Evolutionary conservation across 2,113 vertebrate species (phyloP).

Genomic region (Dissostichus mawsoni): DNA sequence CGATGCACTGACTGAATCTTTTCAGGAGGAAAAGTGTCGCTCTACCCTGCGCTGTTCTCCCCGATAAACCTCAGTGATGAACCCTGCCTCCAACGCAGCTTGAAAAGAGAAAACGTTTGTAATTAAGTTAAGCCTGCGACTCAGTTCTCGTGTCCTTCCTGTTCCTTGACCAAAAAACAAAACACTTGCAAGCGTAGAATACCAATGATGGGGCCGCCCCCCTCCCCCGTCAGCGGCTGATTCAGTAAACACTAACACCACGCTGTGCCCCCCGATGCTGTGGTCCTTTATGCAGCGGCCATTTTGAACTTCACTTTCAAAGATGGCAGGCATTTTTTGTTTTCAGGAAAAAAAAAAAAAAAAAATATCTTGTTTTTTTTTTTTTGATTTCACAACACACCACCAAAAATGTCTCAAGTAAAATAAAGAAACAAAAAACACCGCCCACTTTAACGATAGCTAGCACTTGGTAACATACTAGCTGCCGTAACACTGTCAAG

Average conservation of each 20-base stretch:
- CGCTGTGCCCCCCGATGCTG: slow-evolving; percentile 86
- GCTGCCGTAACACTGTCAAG: slow-evolving; percentile 95
- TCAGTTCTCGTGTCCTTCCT: slow-evolving; percentile 96
- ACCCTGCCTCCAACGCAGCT: slow-evolving; percentile 98
- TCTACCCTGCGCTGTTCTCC: slow-evolving; percentile 75
- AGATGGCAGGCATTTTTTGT: slow-evolving; percentile 95
- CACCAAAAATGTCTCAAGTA: slow-evolving; percentile 82
- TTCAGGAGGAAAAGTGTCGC: slow-evolving; percentile 79
- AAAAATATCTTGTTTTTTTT: slow-evolving; percentile 37
- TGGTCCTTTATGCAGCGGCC: slow-evolving; percentile 91
- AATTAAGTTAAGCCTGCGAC: slow-evolving; percentile 99
- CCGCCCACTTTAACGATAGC: slow-evolving; percentile 90
- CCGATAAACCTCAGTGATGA: slow-evolving; percentile 90
- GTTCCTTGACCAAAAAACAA: slow-evolving; percentile 99
- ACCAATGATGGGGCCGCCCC: slow-evolving; percentile 84
- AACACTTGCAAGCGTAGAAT: slow-evolving; percentile 99
- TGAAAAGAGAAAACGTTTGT: slow-evolving; percentile 98
- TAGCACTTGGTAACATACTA: slow-evolving; percentile 91
- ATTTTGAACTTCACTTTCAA: slow-evolving; percentile 93
- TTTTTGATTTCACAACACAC: slow-evolving; percentile 83
- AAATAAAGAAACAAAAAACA: slow-evolving; percentile 85
- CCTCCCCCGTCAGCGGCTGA: slow-evolving; percentile 1
- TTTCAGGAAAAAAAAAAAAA: slow-evolving; percentile 85
- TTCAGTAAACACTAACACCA: slow-evolving; percentile 69
- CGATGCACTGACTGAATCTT: slow-evolving; percentile 78